Evolutionary conservation across 2,888 invertebrate genomes (phyloP).

Genomic region (Helicoverpa assulta): DNA sequence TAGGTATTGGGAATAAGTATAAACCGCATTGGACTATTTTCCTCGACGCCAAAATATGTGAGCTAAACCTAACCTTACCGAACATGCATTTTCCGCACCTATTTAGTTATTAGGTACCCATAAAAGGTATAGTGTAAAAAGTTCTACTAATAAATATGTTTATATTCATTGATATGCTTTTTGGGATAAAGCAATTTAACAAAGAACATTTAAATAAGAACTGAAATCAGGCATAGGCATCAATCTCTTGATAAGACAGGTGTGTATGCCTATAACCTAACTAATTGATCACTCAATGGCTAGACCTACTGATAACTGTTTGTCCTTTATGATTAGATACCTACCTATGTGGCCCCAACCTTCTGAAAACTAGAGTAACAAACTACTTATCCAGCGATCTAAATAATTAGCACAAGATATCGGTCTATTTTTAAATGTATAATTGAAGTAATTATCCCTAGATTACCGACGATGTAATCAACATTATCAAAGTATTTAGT

Average conservation of each 20-base stretch:
- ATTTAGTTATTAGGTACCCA: not conserved
- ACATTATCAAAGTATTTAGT: constrained; percentile 22
- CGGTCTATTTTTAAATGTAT: constrained; percentile 11
- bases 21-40: not conserved
- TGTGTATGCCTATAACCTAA: too few relatives aligned
- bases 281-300: too few relatives aligned
- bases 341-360: not conserved
- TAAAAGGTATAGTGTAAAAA: too few relatives aligned
- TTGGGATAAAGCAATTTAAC: too few relatives aligned
- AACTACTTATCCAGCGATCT: constrained; percentile 20
- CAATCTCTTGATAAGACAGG: too few relatives aligned
- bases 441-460: constrained; percentile 29
- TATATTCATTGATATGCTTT: too few relatives aligned
- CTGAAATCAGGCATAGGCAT: too few relatives aligned
- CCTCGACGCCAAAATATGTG: not conserved
- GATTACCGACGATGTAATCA: constrained; percentile 21
- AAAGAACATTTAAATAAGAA: too few relatives aligned
- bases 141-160: too few relatives aligned
- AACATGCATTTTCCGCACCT: constrained; percentile 16
- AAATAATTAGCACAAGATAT: not conserved
- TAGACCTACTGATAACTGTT: not conserved
- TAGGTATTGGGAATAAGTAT: not conserved
- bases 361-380: constrained; percentile 8
- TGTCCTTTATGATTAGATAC: not conserved
- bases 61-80: not conserved